phyloP scores from a whole-genome alignment of 2,113 vertebrate genomes.

The Neogale vison region DNA sequence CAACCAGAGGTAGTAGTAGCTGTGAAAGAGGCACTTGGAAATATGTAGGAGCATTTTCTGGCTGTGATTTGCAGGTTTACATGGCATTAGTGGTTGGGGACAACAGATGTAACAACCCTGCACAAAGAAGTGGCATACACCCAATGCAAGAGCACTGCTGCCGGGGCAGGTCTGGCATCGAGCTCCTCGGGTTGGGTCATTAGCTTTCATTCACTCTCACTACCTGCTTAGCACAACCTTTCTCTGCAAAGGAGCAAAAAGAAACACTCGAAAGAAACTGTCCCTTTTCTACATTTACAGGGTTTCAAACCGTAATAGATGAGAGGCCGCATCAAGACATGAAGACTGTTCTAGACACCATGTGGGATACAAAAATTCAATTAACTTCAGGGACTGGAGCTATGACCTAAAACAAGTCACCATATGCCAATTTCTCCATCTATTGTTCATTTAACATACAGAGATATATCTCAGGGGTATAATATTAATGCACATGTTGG shows the following conservation, averaged over 20 bases:
- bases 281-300: background rate
- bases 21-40: background rate
- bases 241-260: conserved; percentile 24
- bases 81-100: background rate
- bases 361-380: background rate
- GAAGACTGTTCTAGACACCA: background rate
- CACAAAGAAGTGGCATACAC: background rate
- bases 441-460: conserved; percentile 32
- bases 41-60: background rate
- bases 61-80: conserved; percentile 18
- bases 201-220: background rate
- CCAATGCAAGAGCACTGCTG: background rate
- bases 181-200: background rate
- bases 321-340: background rate
- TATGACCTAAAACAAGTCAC: background rate
- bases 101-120: background rate
- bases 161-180: background rate
- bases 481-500: background rate
- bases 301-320: background rate
- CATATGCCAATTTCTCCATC: background rate
- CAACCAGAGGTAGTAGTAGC: background rate
- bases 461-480: background rate
- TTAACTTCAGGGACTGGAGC: background rate
- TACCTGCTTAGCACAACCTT: background rate
- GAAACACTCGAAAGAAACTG: background rate